Base-by-base conservation (phyloP, 2,888 invertebrate species). In the Pristionchus entomophagus region DNA sequence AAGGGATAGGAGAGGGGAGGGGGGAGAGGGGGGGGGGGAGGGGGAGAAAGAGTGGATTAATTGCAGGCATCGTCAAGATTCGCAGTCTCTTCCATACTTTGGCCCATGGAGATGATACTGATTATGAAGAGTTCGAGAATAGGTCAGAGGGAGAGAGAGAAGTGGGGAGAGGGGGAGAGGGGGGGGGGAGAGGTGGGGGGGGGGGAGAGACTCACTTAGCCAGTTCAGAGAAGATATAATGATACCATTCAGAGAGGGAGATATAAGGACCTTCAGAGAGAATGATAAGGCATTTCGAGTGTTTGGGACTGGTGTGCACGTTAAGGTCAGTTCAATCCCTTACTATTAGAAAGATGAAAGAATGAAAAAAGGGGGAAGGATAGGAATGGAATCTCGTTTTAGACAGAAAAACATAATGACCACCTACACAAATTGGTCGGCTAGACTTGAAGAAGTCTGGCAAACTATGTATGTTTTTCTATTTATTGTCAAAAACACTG, bases 241-340 rank as follows among this genome's bases (percentile, higher is more conserved):
- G 29, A 41, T 26, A 83, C 86, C 35, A 14, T 88, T 45, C 86
- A 90, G 89, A 87, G 62, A 88, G 22, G 88, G 88, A 2, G 90
- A 90, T 59, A 88, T 90, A 12, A 87, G 88, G 8, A 90, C 88
- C 8, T 90, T 90, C 78, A 88, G 89, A 14, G 90, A 90, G 77
- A 90, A 90, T 51, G 90, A 90, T 82, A 88, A 88, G 29, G 88
- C 86, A 4, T 90, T 90, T 49, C 86, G 90, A 12, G 77, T 90
- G n/a, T 90, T 90, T 32, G 87, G 89, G 4, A 89, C 90, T 5
- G 90, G 90, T 86, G 89, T 90, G 59, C 90, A 89, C 85, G 89
- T 89, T 29, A 90, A 90, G 84, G 89, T 89, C 12, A 49, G 65
- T n/a, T 22, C 56, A 56, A 56, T 69, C 22, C 26, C 22, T 29